Conservation (phyloP, 30 jellyfish, hydroid and myxozoan species). For the Catostylus mosaicus region DNA sequence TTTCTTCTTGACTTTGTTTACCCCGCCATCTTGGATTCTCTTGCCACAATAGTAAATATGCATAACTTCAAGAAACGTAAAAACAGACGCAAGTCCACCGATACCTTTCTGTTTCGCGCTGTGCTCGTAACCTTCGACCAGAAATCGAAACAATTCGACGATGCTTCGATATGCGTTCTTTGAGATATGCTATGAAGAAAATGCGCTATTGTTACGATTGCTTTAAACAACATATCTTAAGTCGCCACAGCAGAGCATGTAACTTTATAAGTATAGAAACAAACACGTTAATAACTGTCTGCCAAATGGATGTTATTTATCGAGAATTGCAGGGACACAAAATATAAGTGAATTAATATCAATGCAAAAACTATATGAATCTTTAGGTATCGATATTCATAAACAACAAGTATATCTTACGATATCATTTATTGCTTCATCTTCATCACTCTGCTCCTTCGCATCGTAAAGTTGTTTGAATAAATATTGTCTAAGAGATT, state of each 20-base stretch:
- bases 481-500: slow-evolving; percentile 73
- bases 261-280: no score
- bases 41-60: slow-evolving; percentile 93
- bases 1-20: slow-evolving; percentile 25
- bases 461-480: slow-evolving; percentile 83
- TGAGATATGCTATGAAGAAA: slow-evolving; percentile 74
- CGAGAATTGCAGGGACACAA: no score
- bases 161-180: slow-evolving; percentile 81
- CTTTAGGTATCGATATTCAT: no score
- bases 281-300: no score
- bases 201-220: no score
- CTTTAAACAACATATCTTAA: no score
- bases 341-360: no score
- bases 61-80: slow-evolving; percentile 78
- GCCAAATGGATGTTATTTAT: no score
- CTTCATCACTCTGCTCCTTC: slow-evolving; percentile 52
- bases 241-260: no score
- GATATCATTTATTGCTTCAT: slow-evolving; percentile 64
- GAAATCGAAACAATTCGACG: slow-evolving; percentile 67
- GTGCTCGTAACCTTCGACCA: slow-evolving; percentile 87
- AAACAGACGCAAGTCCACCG: slow-evolving; percentile 90
- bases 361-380: no score
- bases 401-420: slow-evolving; percentile 37
- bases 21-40: slow-evolving; percentile 66
- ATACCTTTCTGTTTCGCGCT: slow-evolving; percentile 69